Evolutionary conservation across 1,140 invertebrate species (phyloP), one percentile per base, ranked within the genome.

Genomic region (Aphaenogaster ashmeadi): DNA sequence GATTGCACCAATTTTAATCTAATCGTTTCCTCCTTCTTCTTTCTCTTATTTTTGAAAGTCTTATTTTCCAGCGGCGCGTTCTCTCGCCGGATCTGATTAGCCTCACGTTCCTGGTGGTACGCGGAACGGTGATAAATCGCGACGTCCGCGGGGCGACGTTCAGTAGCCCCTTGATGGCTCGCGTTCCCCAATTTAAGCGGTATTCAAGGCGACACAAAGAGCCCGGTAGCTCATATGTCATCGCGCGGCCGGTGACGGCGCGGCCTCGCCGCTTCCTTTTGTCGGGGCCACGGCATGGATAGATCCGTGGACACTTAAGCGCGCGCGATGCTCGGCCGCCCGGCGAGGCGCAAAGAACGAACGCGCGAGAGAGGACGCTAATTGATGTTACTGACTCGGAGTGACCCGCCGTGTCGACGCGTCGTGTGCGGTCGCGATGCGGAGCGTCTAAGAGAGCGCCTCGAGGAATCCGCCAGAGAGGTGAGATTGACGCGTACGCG

Each of bases 131-230:
- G 92, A 93, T 93, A 86, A 92, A 93, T 93, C 88, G 91, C 86
- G 36, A 78, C 72, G 72, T 88, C 79, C 79, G 84, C 79, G 62
- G 50, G 64, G 66, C 74, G 89, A 89, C 87, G 87, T 89, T 92
- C 88, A 89, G 93, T 94, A 93, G 93, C 91, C 41, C 69, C 62
- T 67, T 78, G 89, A 91, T 78, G 89, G 86, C 87, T 88, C 90
- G 80, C 80, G 88, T 89, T 91, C 79, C 91, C 90, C 93, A 94
- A 95, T 95, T 94, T 94, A 93, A 94, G 93, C 69, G 92, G 93
- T 93, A 95, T 95, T 95, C 94, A 95, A 90, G 67, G 87, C 85
- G 91, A 90, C 93, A 94, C 94, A 95, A 95, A 94, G 93, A 87
- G 56, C 62, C 60, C 91, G 91, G 92, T 94, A 93, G 93, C 91